Evolutionary conservation across 1,140 invertebrate genomes (phyloP).

Genomic region (Callitettix versicolor): DNA sequence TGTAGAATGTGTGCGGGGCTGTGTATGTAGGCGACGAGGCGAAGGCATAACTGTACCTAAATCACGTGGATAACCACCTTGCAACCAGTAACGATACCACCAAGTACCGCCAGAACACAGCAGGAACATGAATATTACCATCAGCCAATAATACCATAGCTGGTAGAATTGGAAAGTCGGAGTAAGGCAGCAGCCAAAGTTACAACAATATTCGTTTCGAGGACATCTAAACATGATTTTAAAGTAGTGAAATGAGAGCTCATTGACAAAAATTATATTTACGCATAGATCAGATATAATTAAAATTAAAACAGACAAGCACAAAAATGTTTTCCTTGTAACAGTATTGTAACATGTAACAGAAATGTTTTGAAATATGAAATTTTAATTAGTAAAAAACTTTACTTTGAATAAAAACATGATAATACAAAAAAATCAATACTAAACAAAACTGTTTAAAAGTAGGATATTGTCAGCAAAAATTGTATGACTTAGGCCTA

Average conservation of each 20-base stretch:
- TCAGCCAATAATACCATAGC: constrained; percentile 41
- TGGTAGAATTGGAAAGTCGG: constrained; percentile 41
- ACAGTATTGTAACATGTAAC: neutral
- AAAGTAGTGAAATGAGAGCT: too few relatives aligned
- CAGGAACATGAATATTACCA: constrained; percentile 42
- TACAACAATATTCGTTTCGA: constrained; percentile 40
- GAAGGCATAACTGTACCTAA: constrained; percentile 24
- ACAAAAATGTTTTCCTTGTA: neutral
- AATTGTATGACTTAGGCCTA: neutral
- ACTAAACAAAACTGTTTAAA: neutral
- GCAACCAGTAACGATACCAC: constrained; percentile 42
- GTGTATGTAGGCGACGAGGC: constrained; percentile 31
- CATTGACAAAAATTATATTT: too few relatives aligned
- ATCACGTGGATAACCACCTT: constrained; percentile 31
- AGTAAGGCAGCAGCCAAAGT: constrained; percentile 38
- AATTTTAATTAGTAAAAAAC: neutral
- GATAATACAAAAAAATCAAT: neutral
- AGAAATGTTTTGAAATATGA: neutral
- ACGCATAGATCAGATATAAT: too few relatives aligned
- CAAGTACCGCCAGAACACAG: constrained; percentile 41
- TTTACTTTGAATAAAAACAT: neutral
- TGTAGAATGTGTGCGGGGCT: constrained; percentile 30
- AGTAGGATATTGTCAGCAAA: neutral
- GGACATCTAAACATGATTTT: constrained; percentile 37
- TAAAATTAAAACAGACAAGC: constrained; percentile 1